Evolutionary conservation across 2,888 invertebrate species (phyloP), one percentile per base, ranked within the genome.

Genomic region (Oxycera nigricornis): DNA sequence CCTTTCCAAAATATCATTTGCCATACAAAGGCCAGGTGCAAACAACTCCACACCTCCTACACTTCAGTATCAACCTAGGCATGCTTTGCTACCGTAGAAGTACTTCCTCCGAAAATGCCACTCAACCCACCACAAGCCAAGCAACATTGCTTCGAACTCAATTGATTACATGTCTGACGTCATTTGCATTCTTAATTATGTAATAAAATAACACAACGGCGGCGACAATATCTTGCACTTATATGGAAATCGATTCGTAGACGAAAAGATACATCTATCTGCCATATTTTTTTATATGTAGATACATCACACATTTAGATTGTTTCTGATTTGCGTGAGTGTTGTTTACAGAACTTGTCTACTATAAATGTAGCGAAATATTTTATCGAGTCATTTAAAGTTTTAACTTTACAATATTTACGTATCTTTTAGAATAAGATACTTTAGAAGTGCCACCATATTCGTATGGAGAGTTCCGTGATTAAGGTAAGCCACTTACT

Each of bases 161-260:
- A n/a, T n/a, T n/a, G n/a, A n/a, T 2, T 3, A 17, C 67, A 20
- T 17, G 17, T 28, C 31, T 70, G 52, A 70, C 70, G 70, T 70
- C 70, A 70, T 70, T 24, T 70, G 70, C 52, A 70, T 70, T 55
- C 30, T 30, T 35, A 70, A 70, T 70, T 70, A 70, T 52, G 28
- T 31, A 70, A 55, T 24, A 52, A 52, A 30, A n/a, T 22, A 52
- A 31, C 30, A 70, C 62, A 17, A 22, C 31, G 3, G 3, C 46
- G 6, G n/a, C 52, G 17, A 50, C 24, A 65, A 65, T 35, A 17
- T 39, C 6, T 41, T 65, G 41, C 7, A 24, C 70, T 2, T 17
- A 70, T 52, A 70, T 70, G 70, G 70, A 11, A 52, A 70, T 35
- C 52, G 28, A 55, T 50, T 41, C 28, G 11, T 24, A 59, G 31